Evolutionary conservation across 2,888 invertebrate species (phyloP).

Genomic region (Drosophila pseudotalamancana): DNA sequence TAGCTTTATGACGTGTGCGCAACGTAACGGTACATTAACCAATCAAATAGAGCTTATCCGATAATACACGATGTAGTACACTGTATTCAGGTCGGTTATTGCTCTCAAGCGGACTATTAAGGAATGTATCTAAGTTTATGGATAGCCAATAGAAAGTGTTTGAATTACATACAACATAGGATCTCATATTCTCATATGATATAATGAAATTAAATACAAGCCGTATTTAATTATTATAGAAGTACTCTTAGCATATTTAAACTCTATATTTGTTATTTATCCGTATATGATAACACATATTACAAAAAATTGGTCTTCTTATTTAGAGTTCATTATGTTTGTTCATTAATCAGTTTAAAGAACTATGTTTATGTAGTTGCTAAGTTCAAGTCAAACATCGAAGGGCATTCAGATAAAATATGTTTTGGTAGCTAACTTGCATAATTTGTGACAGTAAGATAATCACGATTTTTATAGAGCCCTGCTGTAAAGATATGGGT

Average conservation of each 20-base stretch:
- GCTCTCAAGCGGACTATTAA: not conserved
- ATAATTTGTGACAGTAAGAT: not conserved
- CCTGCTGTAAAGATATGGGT: constrained; percentile 3
- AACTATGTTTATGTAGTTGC: not conserved
- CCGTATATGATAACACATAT: too few species aligned
- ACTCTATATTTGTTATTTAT: too few species aligned
- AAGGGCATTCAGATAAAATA: not conserved
- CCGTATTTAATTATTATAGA: too few species aligned
- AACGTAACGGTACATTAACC: not conserved
- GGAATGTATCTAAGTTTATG: too few species aligned
- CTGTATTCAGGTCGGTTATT: not conserved
- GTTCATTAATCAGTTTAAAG: not conserved
- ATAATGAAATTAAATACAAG: too few species aligned
- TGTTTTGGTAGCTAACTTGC: constrained; percentile 3
- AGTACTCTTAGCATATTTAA: too few species aligned
- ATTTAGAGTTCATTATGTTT: not conserved
- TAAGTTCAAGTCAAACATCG: not conserved
- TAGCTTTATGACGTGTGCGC: not conserved
- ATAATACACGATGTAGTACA: not conserved
- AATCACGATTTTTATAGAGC: not conserved
- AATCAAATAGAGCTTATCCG: not conserved
- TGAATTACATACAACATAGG: too few species aligned
- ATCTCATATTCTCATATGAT: too few species aligned
- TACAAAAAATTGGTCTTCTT: too few species aligned
- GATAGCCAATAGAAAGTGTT: too few species aligned